Base-by-base conservation (phyloP, 2,113 vertebrate species). In the Toxotes jaculatrix region DNA sequence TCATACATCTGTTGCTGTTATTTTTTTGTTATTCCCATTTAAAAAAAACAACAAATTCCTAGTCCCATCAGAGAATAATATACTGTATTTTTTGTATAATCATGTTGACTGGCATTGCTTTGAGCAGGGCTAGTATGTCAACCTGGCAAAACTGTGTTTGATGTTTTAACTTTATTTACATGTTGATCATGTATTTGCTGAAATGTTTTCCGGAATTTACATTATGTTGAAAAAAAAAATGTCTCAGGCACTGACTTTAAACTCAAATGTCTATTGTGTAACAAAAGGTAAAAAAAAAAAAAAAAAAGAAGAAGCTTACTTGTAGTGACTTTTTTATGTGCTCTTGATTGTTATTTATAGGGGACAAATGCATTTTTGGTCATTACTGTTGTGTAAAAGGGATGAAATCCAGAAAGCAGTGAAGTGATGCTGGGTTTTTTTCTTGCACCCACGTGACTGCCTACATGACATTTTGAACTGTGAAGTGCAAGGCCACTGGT, bases 101-200 rank as follows among this genome's bases (percentile, higher is more conserved):
- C 27, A 56, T 45, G 45, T 87, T 34, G 60, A 56, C 65, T 75
- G 82, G 42, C 61, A 66, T 83, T 83, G 79, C 86, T 86, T 87
- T 74, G 55, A 88, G 79, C 74, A 71, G 77, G 53, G 62, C 67
- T 81, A 55, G 56, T 83, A 45, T 74, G 73, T 84, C 38, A 74
- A 72, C 67, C 57, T 77, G 64, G 77, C 45, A 73, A 84, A 79
- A 85, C 84, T 81, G 72, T 87, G 79, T 90, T 80, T 69, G 74
- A 82, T 84, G 84, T 89, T 85, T 90, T 79, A 64, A 84, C 67
- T 82, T 84, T 38, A 82, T 82, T 90, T 85, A 92, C 91, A 94
- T 93, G 93, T 94, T 92, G 91, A 94, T 49, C 90, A 92, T 93
- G 92, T 93, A 91, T 90, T 71, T 86, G 74, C 64, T 74, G 70